Evolutionary conservation across 2,797 vertebrate species (phyloP).

Genomic region (Malurus splendens): DNA sequence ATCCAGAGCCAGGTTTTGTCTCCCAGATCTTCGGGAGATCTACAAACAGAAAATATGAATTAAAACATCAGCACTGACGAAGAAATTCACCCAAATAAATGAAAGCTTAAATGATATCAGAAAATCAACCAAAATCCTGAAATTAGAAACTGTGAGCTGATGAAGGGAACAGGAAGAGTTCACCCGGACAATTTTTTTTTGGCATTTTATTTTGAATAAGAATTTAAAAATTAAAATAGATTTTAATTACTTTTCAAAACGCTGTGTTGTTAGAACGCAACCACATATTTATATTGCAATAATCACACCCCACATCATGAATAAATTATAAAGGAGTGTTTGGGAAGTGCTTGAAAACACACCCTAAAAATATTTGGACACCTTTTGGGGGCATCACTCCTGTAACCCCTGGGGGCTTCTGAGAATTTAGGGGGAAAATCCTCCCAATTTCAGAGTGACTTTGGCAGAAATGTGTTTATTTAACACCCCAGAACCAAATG

Average conservation of each 20-base stretch:
- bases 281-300: neutral
- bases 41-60: neutral
- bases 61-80: neutral
- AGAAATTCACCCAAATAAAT: neutral
- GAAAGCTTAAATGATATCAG: neutral
- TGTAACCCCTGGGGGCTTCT: neutral
- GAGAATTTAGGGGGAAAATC: fast-evolving
- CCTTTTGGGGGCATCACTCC: neutral
- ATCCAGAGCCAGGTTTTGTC: fast-evolving
- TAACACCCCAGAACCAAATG: no score
- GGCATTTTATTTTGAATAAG: neutral
- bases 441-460: neutral
- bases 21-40: neutral
- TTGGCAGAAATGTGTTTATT: neutral
- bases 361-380: neutral
- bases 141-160: neutral
- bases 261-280: neutral
- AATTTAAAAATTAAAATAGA: no score
- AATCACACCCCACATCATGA: fast-evolving
- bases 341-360: neutral
- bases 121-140: neutral
- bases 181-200: fast-evolving
- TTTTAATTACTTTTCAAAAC: neutral
- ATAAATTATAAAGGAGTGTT: neutral
- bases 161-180: neutral